These are phyloP conservation scores for Zaprionus lineosus DNA, from an alignment of 2,888 invertebrate genomes.

Conservation along the genomic window DNA sequence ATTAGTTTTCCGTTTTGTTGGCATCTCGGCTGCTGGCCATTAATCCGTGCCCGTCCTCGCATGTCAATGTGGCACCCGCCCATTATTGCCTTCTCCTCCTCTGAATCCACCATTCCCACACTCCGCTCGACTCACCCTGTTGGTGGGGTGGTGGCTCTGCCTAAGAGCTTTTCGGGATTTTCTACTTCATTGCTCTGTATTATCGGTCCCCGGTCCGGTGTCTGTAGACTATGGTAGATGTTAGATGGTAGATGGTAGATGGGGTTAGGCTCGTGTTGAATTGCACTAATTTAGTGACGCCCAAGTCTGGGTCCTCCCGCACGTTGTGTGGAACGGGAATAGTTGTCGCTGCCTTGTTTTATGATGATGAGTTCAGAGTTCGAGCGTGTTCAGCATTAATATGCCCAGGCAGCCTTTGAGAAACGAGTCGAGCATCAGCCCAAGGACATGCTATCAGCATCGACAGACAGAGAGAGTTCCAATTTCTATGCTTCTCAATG, in stretches of 20 bases:
- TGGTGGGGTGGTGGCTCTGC: slow-evolving; percentile 58
- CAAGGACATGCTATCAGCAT: slow-evolving; percentile 37
- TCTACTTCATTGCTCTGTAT: slow-evolving; percentile 72
- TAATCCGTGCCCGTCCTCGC: slow-evolving; percentile 53
- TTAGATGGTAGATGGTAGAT: slow-evolving; percentile 36
- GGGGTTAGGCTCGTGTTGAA: slow-evolving; percentile 62
- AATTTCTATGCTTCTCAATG: slow-evolving; percentile 26
- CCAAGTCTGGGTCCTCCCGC: slow-evolving; percentile 5
- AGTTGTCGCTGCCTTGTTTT: slow-evolving; percentile 68
- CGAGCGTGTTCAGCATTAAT: slow-evolving; percentile 73
- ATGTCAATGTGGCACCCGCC: slow-evolving; percentile 18
- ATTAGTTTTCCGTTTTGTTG: slow-evolving; percentile 77
- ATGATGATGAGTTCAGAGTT: slow-evolving; percentile 78
- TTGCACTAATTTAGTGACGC: slow-evolving; percentile 65
- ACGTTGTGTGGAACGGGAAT: slow-evolving; percentile 29
- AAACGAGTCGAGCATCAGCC: slow-evolving; percentile 1
- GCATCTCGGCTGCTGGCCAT: slow-evolving; percentile 60
- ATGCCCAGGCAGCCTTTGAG: slow-evolving; percentile 38
- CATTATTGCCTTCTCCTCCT: not conserved
- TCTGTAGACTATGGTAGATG: slow-evolving; percentile 53
- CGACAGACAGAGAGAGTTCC: slow-evolving; percentile 36
- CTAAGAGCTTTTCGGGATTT: slow-evolving; percentile 70
- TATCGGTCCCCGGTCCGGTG: slow-evolving; percentile 54
- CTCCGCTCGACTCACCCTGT: too few species aligned
- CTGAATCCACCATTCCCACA: slow-evolving; percentile 2